Base-by-base conservation (phyloP, 2,888 invertebrate genomes). In the Spodoptera littoralis region DNA sequence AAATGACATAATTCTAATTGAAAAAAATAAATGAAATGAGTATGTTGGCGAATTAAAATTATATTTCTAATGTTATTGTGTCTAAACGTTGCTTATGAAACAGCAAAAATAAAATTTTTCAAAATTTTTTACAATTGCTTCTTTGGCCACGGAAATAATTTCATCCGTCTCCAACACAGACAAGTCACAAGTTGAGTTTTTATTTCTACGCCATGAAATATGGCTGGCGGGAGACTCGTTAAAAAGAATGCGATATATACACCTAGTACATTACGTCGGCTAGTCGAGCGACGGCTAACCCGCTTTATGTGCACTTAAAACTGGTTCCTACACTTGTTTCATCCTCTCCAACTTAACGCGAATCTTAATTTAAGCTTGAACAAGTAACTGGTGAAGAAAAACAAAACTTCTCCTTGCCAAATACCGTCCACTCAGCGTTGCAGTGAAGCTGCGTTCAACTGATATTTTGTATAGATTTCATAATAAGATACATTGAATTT, bases 281-380 rank as follows among this genome's bases (percentile, higher is more conserved):
- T 86, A 83, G 90, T 85, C 80, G 82, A 82, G 86, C 85, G 84
- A 80, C 82, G 86, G 85, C 84, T 90, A 89, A 90, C 89, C 87
- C 89, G 84, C 85, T 93, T 93, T 92, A 93, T 91, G 91, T 88
- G 89, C 90, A 88, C 89, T 92, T 92, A 91, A 92, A 90, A 87
- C 88, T 84, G 85, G 84, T 88, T 90, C 85, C 88, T 85, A 85
- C 87, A 89, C 89, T 91, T 89, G 88, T 90, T 89, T 86, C 86
- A 89, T 89, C 87, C 88, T 88, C 89, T 89, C 76, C 84, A 86
- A 89, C 88, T 92, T 90, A 89, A 90, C 87, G 88, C 85, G 88
- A 88, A 87, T 92, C 92, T 92, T 92, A 91, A 90, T 91, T 91
- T 90, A 86, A 88, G 85, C 86, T 84, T 77, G 74, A 84, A 84